These are phyloP conservation scores for Hartigia nigra DNA, from an alignment of 2,888 invertebrate genomes.

Conservation along the genomic window DNA sequence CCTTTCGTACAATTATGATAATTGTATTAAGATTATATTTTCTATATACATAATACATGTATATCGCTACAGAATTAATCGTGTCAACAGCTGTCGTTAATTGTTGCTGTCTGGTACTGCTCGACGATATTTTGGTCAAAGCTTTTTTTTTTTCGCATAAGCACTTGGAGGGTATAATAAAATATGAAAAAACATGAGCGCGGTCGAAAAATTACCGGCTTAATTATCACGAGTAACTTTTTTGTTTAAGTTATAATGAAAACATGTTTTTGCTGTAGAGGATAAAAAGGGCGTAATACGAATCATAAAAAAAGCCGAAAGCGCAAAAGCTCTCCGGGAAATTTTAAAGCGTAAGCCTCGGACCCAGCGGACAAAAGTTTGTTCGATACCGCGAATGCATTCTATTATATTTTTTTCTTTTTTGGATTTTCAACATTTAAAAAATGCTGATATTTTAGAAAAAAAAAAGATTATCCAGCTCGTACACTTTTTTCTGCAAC, in stretches of 20 bases:
- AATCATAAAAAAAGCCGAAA: not conserved
- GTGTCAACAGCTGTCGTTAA: not conserved
- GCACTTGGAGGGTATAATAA: slow-evolving; percentile 5
- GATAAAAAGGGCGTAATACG: not conserved
- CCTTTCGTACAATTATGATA: slow-evolving; percentile 1
- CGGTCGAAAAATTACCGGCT: slow-evolving; percentile 2
- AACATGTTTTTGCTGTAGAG: not conserved
- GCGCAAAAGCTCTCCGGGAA: not conserved
- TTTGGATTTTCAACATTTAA: too few relatives aligned
- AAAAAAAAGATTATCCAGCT: not conserved
- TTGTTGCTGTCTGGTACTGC: slow-evolving; percentile 18
- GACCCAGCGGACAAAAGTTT: not conserved
- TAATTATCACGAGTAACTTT: slow-evolving; percentile 2
- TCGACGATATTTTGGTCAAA: slow-evolving; percentile 27
- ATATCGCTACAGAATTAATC: not conserved
- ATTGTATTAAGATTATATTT: slow-evolving; percentile 30
- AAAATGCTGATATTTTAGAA: not conserved
- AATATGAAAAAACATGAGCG: slow-evolving; percentile 12
- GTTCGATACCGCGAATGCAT: not conserved
- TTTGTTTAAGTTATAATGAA: not conserved
- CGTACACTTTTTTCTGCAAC: not conserved
- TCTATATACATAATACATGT: slow-evolving; percentile 12
- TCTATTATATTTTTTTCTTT: not conserved
- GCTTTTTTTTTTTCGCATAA: slow-evolving; percentile 14
- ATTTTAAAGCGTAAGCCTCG: not conserved